A percentile compares a stretch with the other conserved stretches of the same genome.
These are phyloP conservation scores for Ceramica pisi DNA, from an alignment of 2,888 invertebrate genomes.

Conservation along the genomic window DNA sequence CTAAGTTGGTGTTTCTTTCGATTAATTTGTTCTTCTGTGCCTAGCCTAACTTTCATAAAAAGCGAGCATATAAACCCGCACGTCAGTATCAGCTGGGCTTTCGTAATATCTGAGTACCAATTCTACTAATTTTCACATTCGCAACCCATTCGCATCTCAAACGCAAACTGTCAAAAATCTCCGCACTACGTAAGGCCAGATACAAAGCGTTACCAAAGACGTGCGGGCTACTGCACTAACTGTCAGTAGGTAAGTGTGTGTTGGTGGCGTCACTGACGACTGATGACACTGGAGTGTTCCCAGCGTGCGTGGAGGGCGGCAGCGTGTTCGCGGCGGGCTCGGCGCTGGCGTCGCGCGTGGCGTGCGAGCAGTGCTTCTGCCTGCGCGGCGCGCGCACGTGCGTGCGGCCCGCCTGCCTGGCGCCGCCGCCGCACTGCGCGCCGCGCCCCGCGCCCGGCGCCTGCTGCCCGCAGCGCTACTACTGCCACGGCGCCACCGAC, in stretches of 20 bases:
- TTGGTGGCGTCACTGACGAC: constrained; percentile 51
- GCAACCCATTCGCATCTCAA: no score
- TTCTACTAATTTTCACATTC: no score
- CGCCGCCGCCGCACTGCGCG: constrained; percentile 93
- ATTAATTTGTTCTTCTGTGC: neutral
- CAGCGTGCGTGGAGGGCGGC: constrained; percentile 94
- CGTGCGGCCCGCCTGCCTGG: constrained; percentile 95
- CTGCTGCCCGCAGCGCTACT: constrained; percentile 96
- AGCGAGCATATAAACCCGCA: neutral
- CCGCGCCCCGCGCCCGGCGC: constrained; percentile 92
- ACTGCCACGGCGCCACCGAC: constrained; percentile 83
- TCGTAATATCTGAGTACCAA: neutral
- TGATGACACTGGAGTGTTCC: constrained; percentile 76
- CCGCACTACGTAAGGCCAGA: neutral
- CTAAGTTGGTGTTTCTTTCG: neutral
- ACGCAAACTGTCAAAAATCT: no score
- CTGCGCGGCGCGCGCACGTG: constrained; percentile 94
- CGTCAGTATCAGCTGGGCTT: neutral
- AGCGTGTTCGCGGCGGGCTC: constrained; percentile 95
- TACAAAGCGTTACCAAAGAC: neutral
- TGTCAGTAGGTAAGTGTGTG: neutral
- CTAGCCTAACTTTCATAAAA: neutral
- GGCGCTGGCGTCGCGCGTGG: constrained; percentile 94
- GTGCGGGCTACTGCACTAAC: neutral
- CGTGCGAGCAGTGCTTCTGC: constrained; percentile 97